These are phyloP conservation scores for Prostheceraeus crozeri DNA, from an alignment of 2,888 invertebrate genomes.

Conservation along the genomic window DNA sequence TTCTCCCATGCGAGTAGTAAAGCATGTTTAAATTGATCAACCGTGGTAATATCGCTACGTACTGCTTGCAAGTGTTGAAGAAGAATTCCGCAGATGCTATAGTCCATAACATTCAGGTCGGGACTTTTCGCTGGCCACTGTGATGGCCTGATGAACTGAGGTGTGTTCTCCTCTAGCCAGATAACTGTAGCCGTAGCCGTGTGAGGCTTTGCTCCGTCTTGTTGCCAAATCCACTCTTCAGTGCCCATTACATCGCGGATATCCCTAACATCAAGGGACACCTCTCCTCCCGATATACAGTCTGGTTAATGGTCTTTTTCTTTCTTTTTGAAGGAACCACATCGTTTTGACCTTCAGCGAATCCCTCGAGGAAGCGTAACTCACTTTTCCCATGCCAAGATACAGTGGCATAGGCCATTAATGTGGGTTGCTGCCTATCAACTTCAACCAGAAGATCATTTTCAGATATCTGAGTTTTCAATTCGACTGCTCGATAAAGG, in stretches of 20 bases:
- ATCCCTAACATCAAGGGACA: constrained; percentile 1
- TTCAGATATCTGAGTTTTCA: constrained; percentile 30
- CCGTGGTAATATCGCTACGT: neutral
- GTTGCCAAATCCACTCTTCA: neutral
- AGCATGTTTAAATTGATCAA: constrained; percentile 10
- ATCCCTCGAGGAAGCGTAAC: constrained; percentile 29
- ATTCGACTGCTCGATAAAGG: constrained; percentile 29
- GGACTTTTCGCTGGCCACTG: constrained; percentile 20
- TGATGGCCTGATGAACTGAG: neutral
- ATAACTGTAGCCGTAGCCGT: constrained; percentile 3
- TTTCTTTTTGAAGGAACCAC: neutral
- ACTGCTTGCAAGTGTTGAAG: neutral
- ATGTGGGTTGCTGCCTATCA: constrained; percentile 29
- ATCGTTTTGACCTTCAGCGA: constrained; percentile 26
- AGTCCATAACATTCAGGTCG: constrained; percentile 16
- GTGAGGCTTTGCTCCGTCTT: constrained; percentile 16
- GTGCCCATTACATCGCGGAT: neutral
- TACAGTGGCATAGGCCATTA: constrained; percentile 33
- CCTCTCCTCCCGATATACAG: constrained; percentile 9
- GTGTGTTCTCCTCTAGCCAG: constrained; percentile 13
- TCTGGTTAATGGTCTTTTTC: constrained; percentile 7
- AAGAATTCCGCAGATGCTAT: constrained; percentile 2
- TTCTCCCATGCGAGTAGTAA: constrained; percentile 20
- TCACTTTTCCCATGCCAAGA: constrained; percentile 34
- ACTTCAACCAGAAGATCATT: constrained; percentile 29